Evolutionary conservation across 2,113 vertebrate species (phyloP).

Genomic region (Seriola aureovittata): DNA sequence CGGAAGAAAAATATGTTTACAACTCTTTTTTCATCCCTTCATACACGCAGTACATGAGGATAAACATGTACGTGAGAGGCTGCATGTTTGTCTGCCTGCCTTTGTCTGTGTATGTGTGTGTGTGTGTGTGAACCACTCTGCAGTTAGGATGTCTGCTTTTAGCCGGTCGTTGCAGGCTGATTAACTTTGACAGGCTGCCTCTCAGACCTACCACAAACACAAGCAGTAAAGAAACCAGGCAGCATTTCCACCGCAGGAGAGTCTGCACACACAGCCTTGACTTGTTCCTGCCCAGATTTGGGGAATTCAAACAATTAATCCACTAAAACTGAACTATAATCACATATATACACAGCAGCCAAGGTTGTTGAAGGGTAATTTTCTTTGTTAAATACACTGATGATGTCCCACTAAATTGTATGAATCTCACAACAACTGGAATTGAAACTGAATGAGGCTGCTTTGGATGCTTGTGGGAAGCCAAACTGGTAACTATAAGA

Average conservation of each 20-base stretch:
- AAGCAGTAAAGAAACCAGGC: slow-evolving; percentile 69
- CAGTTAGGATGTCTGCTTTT: slow-evolving; percentile 81
- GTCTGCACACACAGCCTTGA: slow-evolving; percentile 18
- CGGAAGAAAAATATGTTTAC: slow-evolving; percentile 62
- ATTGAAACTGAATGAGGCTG: slow-evolving; percentile 6
- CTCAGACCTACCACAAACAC: slow-evolving; percentile 78
- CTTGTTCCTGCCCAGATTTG: slow-evolving; percentile 26
- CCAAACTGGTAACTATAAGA: background rate
- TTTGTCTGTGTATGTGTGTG: slow-evolving; percentile 37
- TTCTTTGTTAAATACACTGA: background rate
- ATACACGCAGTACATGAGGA: slow-evolving; percentile 27
- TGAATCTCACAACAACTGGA: slow-evolving; percentile 27
- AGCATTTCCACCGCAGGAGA: slow-evolving; percentile 52
- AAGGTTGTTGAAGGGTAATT: background rate
- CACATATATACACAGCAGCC: background rate
- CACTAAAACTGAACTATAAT: slow-evolving; percentile 19
- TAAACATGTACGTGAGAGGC: slow-evolving; percentile 33
- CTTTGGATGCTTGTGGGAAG: background rate
- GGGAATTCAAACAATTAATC: slow-evolving; percentile 17
- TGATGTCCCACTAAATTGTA: no score
- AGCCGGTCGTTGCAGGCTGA: slow-evolving; percentile 76
- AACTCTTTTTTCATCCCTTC: slow-evolving; percentile 12
- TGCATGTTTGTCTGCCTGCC: slow-evolving; percentile 39
- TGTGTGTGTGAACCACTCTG: slow-evolving; percentile 55
- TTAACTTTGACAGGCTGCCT: slow-evolving; percentile 83